A percentile compares a stretch with the other conserved stretches of the same genome.
Conservation (phyloP, 1,140 invertebrate genomes). For the Cecropterus lyciades region DNA sequence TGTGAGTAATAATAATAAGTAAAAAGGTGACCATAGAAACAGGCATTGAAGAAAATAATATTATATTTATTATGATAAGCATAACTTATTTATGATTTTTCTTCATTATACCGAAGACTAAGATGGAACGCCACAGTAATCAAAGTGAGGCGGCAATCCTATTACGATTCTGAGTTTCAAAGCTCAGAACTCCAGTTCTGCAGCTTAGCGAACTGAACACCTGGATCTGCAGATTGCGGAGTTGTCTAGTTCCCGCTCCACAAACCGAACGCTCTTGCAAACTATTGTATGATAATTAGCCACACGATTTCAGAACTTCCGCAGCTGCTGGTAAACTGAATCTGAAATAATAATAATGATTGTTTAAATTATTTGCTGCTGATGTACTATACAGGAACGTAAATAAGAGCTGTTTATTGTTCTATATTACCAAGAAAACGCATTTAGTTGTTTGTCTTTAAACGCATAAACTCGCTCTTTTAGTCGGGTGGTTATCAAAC, state of each 20-base stretch:
- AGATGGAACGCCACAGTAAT: no score
- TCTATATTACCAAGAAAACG: neutral
- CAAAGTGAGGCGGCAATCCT: neutral
- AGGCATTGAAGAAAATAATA: no score
- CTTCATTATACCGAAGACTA: no score
- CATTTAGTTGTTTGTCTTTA: no score
- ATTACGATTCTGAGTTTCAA: neutral
- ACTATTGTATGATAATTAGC: conserved; percentile 8
- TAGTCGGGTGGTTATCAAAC: no score
- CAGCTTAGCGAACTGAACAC: conserved; percentile 2
- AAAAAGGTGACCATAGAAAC: no score
- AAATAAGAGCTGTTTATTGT: no score
- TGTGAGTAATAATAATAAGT: no score
- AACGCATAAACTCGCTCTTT: no score
- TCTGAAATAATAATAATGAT: neutral
- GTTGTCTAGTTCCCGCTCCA: neutral
- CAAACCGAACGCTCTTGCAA: conserved; percentile 3
- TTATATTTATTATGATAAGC: no score
- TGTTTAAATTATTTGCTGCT: conserved; percentile 1
- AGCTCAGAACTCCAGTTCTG: conserved; percentile 2
- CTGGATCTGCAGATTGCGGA: neutral
- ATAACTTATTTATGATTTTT: no score
- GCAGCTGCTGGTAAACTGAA: neutral
- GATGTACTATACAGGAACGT: neutral
- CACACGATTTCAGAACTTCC: neutral